A percentile compares a stretch with the other conserved stretches of the same genome.
phyloP scores from a whole-genome alignment of 1,140 invertebrate genomes.

The Triops cancriformis region DNA sequence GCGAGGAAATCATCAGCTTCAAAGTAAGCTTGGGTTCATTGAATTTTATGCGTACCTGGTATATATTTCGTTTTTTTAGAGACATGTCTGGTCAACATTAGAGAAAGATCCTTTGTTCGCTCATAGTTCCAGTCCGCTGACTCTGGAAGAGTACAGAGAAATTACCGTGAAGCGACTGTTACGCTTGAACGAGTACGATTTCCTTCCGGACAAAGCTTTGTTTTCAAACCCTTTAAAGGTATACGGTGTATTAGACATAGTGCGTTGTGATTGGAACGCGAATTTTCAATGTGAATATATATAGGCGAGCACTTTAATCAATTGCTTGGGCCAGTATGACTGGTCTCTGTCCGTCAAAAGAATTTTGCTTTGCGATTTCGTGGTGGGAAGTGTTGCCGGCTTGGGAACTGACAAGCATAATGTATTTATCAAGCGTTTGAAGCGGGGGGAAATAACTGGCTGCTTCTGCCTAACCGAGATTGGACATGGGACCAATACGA shows the following conservation, averaged over 20 bases:
- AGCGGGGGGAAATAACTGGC: slow-evolving; percentile 50
- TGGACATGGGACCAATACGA: slow-evolving; percentile 87
- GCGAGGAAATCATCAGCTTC: slow-evolving; percentile 56
- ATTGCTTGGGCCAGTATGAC: slow-evolving; percentile 58
- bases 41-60: background rate
- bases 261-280: too few relatives aligned
- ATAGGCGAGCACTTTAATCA: slow-evolving; percentile 35
- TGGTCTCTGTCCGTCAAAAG: slow-evolving; percentile 56
- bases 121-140: slow-evolving; percentile 42
- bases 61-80: slow-evolving; percentile 46
- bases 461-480: slow-evolving; percentile 88
- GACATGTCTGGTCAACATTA: slow-evolving; percentile 67
- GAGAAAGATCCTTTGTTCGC: slow-evolving; percentile 73
- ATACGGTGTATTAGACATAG: too few relatives aligned
- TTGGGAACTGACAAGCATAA: slow-evolving; percentile 52
- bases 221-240: slow-evolving; percentile 40
- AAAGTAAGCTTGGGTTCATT: slow-evolving; percentile 40
- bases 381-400: slow-evolving; percentile 45
- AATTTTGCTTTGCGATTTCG: slow-evolving; percentile 50
- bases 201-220: slow-evolving; percentile 51
- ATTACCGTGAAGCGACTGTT: slow-evolving; percentile 52
- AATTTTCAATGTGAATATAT: background rate
- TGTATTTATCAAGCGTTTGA: slow-evolving; percentile 49
- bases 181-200: slow-evolving; percentile 52
- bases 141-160: slow-evolving; percentile 53